Base-by-base conservation (phyloP, 2,797 vertebrate species). In the Ctenopoma multispine region DNA sequence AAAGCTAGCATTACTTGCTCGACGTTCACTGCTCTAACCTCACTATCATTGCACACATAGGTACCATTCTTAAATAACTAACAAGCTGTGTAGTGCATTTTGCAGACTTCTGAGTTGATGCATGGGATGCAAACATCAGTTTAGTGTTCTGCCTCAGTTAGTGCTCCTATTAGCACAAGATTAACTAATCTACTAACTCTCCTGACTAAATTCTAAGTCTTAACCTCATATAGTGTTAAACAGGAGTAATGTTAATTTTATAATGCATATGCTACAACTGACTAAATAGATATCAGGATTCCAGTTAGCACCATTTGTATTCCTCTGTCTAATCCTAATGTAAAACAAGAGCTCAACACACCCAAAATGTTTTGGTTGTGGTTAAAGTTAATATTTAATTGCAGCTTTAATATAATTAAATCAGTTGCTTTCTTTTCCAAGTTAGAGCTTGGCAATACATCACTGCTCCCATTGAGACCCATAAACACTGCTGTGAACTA, bases 331-430 rank as follows among this genome's bases (percentile, higher is more conserved):
- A 76, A 85, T 67, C 69, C 64, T 75, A 78, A 69, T 87, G 75
- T 86, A 76, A 74, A 85, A 86, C 75, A 89, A 77, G 74, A 69
- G n/a, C 77, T 77, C 63, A 86, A 67, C 81, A 81, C 50, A 65
- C 34, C 79, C 82, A 67, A 58, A 81, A 79, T 80, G 73, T 77
- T 86, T 73, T 76, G 74, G 72, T 83, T 56, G 47, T 17, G 71
- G 54, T 59, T 20, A 55, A 23, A 44, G 63, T 62, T 61, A 62
- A 68, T 70, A 47, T 85, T 80, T 81, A 82, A 83, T 76, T 12
- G 50, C 62, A 74, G 62, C 78, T 83, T 69, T 84, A 84, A 83
- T 79, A 77, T 77, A 81, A 90, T 89, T 85, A 86, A 87, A 86
- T 77, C 61, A 69, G 40, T 49, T 56, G 53, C 66, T 79, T 79